Evolutionary conservation across 2,888 invertebrate genomes (phyloP).

Genomic region (Dexiosoma caninum): DNA sequence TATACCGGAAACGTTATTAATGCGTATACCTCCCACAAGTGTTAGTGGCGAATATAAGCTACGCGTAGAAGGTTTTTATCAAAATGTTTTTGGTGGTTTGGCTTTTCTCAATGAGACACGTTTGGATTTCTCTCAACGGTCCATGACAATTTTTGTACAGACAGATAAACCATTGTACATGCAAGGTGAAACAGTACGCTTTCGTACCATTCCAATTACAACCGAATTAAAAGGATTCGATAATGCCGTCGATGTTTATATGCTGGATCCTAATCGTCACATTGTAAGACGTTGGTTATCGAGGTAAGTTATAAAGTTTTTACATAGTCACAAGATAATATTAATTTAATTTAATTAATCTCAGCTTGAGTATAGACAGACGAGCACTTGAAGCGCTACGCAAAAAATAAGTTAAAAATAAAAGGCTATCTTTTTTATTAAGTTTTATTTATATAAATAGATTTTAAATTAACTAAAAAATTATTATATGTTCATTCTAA

Average conservation of each 20-base stretch:
- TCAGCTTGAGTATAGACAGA: too few species aligned
- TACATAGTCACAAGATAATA: too few species aligned
- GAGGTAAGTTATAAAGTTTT: constrained; percentile 74
- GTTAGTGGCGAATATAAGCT: constrained; percentile 90
- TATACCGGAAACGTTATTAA: constrained; percentile 92
- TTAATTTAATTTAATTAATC: too few species aligned
- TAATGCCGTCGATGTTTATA: constrained; percentile 93
- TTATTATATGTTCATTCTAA: too few species aligned
- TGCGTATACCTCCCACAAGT: constrained; percentile 92
- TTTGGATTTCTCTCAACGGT: constrained; percentile 90
- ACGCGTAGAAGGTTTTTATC: constrained; percentile 87
- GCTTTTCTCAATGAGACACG: constrained; percentile 93
- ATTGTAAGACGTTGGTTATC: constrained; percentile 96
- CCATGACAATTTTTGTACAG: constrained; percentile 97
- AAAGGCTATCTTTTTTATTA: too few species aligned
- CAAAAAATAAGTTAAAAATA: not conserved
- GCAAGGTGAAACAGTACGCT: constrained; percentile 93
- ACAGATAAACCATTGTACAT: constrained; percentile 96
- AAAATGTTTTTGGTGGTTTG: constrained; percentile 85
- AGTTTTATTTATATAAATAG: too few species aligned
- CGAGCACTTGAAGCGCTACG: too few species aligned
- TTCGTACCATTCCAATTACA: constrained; percentile 94
- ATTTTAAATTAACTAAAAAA: too few species aligned
- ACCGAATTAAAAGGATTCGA: constrained; percentile 94
- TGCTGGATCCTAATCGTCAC: constrained; percentile 91